phyloP scores from a whole-genome alignment of 2,113 vertebrate species.

The Dasyprocta punctata region DNA sequence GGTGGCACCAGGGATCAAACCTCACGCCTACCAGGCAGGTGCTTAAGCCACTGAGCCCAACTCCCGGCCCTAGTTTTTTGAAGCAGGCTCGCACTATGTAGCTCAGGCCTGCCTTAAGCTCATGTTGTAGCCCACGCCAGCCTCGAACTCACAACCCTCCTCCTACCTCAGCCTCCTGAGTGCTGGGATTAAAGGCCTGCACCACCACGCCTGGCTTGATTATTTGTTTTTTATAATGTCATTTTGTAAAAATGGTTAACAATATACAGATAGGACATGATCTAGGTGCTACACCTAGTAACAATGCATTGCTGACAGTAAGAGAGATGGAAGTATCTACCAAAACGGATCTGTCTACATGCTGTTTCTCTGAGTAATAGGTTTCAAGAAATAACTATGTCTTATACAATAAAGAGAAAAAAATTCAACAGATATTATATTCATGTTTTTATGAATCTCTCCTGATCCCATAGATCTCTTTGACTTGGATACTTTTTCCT shows the following conservation, averaged over 20 bases:
- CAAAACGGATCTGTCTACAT: background rate
- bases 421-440: background rate
- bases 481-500: too few relatives aligned
- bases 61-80: too few relatives aligned
- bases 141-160: too few relatives aligned
- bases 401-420: background rate
- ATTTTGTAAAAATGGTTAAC: background rate
- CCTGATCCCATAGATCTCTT: background rate
- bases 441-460: background rate
- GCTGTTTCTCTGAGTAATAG: background rate
- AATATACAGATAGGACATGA: background rate
- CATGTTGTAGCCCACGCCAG: too few relatives aligned
- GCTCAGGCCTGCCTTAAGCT: too few relatives aligned
- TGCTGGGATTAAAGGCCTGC: too few relatives aligned
- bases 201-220: too few relatives aligned
- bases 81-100: too few relatives aligned
- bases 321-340: background rate
- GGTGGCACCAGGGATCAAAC: too few relatives aligned
- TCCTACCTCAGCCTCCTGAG: too few relatives aligned
- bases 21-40: too few relatives aligned
- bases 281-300: background rate
- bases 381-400: background rate
- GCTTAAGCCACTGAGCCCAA: too few relatives aligned
- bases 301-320: background rate
- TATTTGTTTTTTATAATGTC: background rate